phyloP scores from a whole-genome alignment of 2,113 vertebrate species.

The Columbina picui region DNA sequence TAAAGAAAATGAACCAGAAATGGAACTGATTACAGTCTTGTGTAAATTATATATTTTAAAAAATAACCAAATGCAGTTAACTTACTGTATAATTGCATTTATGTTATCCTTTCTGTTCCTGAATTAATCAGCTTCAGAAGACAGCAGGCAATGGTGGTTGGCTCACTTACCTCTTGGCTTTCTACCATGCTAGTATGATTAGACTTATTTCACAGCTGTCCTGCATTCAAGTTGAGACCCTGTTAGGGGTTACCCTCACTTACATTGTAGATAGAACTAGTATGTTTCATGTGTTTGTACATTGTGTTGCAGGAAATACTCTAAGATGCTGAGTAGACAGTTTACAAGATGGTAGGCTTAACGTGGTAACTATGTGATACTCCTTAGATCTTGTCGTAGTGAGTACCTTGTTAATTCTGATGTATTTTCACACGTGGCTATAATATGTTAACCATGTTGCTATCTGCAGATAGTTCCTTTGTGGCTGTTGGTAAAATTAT shows the following conservation, averaged over 20 bases:
- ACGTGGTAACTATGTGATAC: not conserved
- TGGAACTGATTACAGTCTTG: not conserved
- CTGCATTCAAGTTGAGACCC: not conserved
- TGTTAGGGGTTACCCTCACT: not conserved
- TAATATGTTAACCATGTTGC: not conserved
- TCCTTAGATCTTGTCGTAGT: not conserved
- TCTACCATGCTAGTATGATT: not conserved
- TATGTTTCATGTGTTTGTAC: not conserved
- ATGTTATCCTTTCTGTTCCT: not conserved
- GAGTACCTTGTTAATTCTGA: not conserved
- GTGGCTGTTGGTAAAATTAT: not conserved
- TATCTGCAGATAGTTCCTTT: not conserved
- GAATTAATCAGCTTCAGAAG: not conserved
- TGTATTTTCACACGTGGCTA: not conserved
- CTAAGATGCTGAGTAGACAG: not conserved
- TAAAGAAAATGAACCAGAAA: not conserved
- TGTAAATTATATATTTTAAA: not conserved
- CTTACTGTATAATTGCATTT: not conserved
- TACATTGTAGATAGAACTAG: not conserved
- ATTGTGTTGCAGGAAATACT: not conserved
- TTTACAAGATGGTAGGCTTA: not conserved
- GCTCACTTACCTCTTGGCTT: not conserved
- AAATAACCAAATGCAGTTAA: not conserved
- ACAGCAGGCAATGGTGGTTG: fast-evolving
- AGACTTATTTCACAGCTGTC: not conserved